Evolutionary conservation across 1,140 invertebrate genomes (phyloP), one percentile per base, ranked within the genome.

Genomic region (Matsumurasca onukii): DNA sequence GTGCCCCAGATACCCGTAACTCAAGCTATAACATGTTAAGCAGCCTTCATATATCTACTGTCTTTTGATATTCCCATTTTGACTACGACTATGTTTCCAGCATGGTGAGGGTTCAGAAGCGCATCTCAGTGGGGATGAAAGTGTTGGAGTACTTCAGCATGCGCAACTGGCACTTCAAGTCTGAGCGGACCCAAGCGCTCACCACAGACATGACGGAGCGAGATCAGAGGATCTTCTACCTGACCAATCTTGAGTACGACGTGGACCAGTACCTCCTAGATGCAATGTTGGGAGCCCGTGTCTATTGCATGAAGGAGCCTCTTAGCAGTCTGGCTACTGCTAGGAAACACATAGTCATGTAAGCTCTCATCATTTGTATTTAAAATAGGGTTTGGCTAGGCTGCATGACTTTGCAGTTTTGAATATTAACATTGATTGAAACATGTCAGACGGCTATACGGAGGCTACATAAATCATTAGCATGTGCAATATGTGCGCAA

Each of bases 231-330:
- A 80, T 83, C 31, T 94, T 91, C 74, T 84, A 85, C 1, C 87
- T 91, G 76, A 85, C 90, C 71, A 82, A 89, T 69, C 75, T 81
- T 0, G 27, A 67, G 20, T 67, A 69, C 31, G 79, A 88, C 49
- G 72, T 81, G 3, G 80, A 90, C 13, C 78, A 84, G 39, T 92
- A 91, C 67, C 82, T 92, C 24, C 85, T 85, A 69, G 78, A 82
- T 51, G 82, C 86, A 70, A 82, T 92, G 69, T 80, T 92, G 9
- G 91, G 91, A 0, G 86, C 89, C 0, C 83, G 91, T 49, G 84
- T 91, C 72, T 95, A 91, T 78, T 89, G 92, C 59, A 84, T 95
- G 80, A 94, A 94, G 76, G 93, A 95, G 78, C 86, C 91, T 66
- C 80, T 92, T 17, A 86, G 86, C 13, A 89, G 88, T 34, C 77